A percentile compares a stretch with the other conserved stretches of the same genome.
Conservation (phyloP, 1,140 invertebrate genomes). For the Drosophila kepulauana region DNA sequence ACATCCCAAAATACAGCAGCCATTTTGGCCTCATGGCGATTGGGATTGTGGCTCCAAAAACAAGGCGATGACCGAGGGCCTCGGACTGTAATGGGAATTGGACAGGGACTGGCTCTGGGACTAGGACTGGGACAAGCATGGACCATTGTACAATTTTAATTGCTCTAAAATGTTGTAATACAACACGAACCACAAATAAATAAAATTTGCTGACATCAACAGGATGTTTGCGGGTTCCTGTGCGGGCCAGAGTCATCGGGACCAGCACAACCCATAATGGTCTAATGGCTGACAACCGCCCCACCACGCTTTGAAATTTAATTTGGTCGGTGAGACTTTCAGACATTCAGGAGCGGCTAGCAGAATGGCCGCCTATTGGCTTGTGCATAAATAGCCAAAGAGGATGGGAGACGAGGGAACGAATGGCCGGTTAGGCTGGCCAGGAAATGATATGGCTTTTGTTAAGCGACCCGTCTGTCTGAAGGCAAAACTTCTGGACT, state of each 20-base stretch:
- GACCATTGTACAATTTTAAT: slow-evolving; percentile 80
- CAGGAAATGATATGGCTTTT: slow-evolving; percentile 69
- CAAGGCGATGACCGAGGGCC: background rate
- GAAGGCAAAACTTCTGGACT: slow-evolving; percentile 31
- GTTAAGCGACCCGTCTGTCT: slow-evolving; percentile 23
- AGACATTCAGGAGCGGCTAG: slow-evolving; percentile 10
- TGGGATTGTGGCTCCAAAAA: background rate
- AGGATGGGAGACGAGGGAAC: background rate
- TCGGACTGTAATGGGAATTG: no score
- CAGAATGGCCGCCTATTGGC: slow-evolving; percentile 34
- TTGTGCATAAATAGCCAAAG: slow-evolving; percentile 40
- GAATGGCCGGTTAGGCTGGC: background rate
- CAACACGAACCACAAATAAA: slow-evolving; percentile 82
- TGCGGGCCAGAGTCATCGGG: slow-evolving; percentile 23
- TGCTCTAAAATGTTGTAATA: slow-evolving; percentile 82
- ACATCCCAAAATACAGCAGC: slow-evolving; percentile 20
- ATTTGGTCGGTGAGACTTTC: slow-evolving; percentile 42
- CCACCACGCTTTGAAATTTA: slow-evolving; percentile 61
- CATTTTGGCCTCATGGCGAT: slow-evolving; percentile 18
- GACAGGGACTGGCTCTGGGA: background rate
- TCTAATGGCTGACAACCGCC: slow-evolving; percentile 63
- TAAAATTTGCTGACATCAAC: slow-evolving; percentile 83
- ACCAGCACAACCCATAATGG: slow-evolving; percentile 53
- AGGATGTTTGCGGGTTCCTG: slow-evolving; percentile 80
- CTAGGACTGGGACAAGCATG: slow-evolving; percentile 11